Evolutionary conservation across 1,140 invertebrate genomes (phyloP).

Genomic region (Leptopilina boulardi): DNA sequence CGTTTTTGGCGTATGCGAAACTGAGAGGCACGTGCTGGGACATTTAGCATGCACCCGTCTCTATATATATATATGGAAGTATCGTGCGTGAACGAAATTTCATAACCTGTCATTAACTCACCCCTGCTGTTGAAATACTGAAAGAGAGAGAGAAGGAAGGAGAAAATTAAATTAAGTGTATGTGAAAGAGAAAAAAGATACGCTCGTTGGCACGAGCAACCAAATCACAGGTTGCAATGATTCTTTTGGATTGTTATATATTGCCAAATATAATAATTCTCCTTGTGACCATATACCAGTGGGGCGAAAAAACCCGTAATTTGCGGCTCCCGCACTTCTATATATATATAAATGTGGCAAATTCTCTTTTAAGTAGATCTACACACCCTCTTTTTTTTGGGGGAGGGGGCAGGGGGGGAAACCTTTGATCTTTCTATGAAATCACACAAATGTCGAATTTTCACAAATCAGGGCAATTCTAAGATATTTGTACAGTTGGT

Average conservation of each 20-base stretch:
- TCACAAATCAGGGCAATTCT: background rate
- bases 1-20: constrained; percentile 15
- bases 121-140: constrained; percentile 46
- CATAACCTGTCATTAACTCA: constrained; percentile 67
- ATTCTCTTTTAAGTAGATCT: constrained; percentile 34
- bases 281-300: constrained; percentile 51
- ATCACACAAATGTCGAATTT: constrained; percentile 19
- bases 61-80: constrained; percentile 1
- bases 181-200: constrained; percentile 16
- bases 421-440: background rate
- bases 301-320: constrained; percentile 53
- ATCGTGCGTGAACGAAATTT: constrained; percentile 57
- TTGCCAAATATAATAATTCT: constrained; percentile 57
- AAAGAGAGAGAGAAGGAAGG: constrained; percentile 32
- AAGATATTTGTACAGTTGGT: too few species aligned
- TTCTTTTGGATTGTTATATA: constrained; percentile 54
- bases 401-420: too few species aligned
- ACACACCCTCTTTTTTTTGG: background rate
- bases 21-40: constrained; percentile 8
- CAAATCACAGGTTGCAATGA: constrained; percentile 66
- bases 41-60: constrained; percentile 16
- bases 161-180: background rate
- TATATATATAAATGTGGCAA: constrained; percentile 48
- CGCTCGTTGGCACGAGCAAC: constrained; percentile 49
- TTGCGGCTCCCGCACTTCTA: constrained; percentile 48